phyloP scores from a whole-genome alignment of 2,113 vertebrate genomes.

The Heptranchias perlo region DNA sequence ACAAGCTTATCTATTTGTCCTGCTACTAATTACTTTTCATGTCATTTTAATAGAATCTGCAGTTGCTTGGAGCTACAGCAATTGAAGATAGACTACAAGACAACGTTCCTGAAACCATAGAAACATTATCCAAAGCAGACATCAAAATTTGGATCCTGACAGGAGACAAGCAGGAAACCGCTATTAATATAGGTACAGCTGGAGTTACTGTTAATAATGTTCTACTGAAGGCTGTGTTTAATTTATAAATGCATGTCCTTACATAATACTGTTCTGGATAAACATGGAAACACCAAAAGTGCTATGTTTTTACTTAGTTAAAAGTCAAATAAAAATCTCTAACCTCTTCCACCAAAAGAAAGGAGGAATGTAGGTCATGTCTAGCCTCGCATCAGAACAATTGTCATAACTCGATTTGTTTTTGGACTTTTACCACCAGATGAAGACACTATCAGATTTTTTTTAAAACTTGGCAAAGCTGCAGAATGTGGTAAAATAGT shows the following conservation, averaged over 20 bases:
- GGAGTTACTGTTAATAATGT: conserved; percentile 13
- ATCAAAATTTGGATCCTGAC: conserved; percentile 98
- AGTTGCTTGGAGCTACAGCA: conserved; percentile 90
- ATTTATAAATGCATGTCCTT: neutral
- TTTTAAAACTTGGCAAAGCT: neutral
- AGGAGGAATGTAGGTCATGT: neutral
- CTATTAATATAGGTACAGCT: conserved; percentile 86
- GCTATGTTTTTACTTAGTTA: neutral
- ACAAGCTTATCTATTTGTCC: conserved; percentile 18
- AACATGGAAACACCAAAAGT: neutral
- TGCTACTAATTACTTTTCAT: conserved; percentile 27
- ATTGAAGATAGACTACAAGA: conserved; percentile 97
- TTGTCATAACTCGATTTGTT: neutral
- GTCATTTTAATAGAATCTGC: conserved; percentile 74
- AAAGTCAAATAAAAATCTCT: neutral
- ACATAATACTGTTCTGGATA: neutral
- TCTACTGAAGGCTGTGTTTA: neutral
- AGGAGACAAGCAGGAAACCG: conserved; percentile 96
- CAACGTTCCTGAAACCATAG: conserved; percentile 93
- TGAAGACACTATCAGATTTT: neutral
- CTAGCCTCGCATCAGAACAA: neutral
- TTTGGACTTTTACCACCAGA: neutral
- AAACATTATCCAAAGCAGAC: conserved; percentile 93
- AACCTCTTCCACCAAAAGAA: neutral
- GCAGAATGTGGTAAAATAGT: neutral